Base-by-base conservation (phyloP, 92 coral and sea anemone species). In the Epizoanthus scotinus region DNA sequence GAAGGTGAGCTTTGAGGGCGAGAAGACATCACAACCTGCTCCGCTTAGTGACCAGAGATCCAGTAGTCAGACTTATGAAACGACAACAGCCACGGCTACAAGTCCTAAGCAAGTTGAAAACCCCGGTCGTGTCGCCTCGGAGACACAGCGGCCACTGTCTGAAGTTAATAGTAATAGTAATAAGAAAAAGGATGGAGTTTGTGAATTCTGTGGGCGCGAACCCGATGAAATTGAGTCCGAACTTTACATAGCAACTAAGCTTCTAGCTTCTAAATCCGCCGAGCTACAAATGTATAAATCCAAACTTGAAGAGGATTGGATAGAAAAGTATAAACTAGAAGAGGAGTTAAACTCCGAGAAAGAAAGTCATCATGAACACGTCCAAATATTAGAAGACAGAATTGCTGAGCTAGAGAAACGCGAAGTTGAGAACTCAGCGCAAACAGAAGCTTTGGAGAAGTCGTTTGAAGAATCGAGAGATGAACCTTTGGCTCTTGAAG, bases 241-340 rank as follows among this genome's bases (percentile, higher is more conserved):
- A 61, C 71, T 90, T 10, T 68, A 78, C 60, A 73, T 83, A 53
- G 84, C 82, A 58, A 73, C 84, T 3, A 88, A 86, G 79, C 87
- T 86, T 67, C 73, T 89, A 64, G 82, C 87, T 57, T 29, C 89
- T 20, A 83, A 77, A 66, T 70, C 75, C 61, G 67, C 74, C 34
- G 90, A 89, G 60, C 60, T 89, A 9, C 91, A 86, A 42, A 66
- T 67, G 81, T 79, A 86, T 56, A 91, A 89, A 84, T 40, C 89
- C 1, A 70, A 85, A 58, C 74, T 84, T 21, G 91, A 89, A 44
- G 92, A 89, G 22, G 90, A 89, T 34, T 61, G 87, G 72, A 67
- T 88, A 47, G 95, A 91, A 54, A 86, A 86, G 59, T 73, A 79
- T 67, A 79, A 84, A 58, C 60, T 86, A n/a, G 92, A 88, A 12